Conservation (phyloP, 2,797 vertebrate species). For the Scyliorhinus canicula region DNA sequence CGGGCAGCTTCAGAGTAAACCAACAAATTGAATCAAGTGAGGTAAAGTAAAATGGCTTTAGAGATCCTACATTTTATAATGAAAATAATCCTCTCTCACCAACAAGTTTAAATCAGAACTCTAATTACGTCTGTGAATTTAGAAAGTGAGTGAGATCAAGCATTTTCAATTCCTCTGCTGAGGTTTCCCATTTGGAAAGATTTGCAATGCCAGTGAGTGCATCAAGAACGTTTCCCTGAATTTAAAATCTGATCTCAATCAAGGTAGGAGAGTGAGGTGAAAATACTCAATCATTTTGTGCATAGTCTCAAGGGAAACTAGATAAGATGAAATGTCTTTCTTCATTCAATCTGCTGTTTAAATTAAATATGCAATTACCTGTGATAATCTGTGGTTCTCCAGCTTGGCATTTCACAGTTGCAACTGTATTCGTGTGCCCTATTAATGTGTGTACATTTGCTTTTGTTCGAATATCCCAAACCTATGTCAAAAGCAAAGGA, state of each 20-base stretch:
- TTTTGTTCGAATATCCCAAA: constrained; percentile 95
- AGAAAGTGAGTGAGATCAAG: neutral
- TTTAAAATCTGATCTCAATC: neutral
- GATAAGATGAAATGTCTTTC: neutral
- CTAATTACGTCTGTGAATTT: neutral
- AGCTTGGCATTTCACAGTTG: constrained; percentile 88
- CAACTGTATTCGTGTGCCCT: constrained; percentile 95
- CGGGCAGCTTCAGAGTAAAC: neutral
- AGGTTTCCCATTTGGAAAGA: neutral
- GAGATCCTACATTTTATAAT: neutral
- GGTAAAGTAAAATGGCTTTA: neutral
- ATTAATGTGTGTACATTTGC: constrained; percentile 90
- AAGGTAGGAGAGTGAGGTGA: neutral
- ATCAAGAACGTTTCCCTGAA: neutral
- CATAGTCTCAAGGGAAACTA: neutral
- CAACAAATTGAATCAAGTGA: neutral
- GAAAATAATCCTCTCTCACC: neutral
- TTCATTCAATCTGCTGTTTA: neutral
- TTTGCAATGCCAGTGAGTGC: neutral
- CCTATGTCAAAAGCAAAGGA: constrained; percentile 55
- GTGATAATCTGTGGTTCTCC: constrained; percentile 94
- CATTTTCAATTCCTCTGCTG: neutral
- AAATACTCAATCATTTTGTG: neutral
- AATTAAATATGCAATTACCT: constrained; percentile 55
- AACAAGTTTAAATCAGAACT: neutral